phyloP scores from a whole-genome alignment of 2,113 vertebrate genomes.

The Agelaius tricolor region DNA sequence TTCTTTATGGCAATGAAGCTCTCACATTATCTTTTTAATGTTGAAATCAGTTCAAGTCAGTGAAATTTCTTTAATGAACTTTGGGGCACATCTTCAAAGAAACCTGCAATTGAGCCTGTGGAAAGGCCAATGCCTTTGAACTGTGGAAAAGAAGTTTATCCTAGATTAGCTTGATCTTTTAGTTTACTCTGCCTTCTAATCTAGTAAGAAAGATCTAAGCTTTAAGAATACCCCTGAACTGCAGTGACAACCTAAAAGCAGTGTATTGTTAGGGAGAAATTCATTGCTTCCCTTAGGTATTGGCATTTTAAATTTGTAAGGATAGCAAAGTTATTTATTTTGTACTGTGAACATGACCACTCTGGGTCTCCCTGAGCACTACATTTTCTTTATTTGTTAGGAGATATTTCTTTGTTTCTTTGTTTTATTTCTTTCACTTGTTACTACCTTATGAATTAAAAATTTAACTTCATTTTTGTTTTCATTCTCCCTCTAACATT shows the following conservation, averaged over 20 bases:
- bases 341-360: background rate
- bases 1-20: conserved; percentile 68
- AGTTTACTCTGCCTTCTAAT: conserved; percentile 72
- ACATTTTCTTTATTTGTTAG: background rate
- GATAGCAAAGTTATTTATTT: background rate
- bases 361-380: background rate
- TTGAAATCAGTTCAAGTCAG: conserved; percentile 76
- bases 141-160: conserved; percentile 73
- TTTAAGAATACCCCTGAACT: conserved; percentile 38
- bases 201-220: conserved; percentile 64
- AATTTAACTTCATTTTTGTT: conserved; percentile 19
- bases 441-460: background rate
- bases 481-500: conserved; percentile 35
- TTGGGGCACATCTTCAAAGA: conserved; percentile 84
- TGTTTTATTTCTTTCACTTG: background rate
- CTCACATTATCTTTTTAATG: conserved; percentile 78
- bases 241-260: conserved; percentile 39
- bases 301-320: background rate
- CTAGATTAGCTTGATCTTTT: conserved; percentile 74
- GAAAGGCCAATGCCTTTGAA: conserved; percentile 76
- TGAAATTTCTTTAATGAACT: conserved; percentile 88
- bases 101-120: conserved; percentile 69
- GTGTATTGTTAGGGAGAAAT: background rate
- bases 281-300: background rate
- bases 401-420: background rate